These are phyloP conservation scores for Gymnarchus niloticus DNA, from an alignment of 2,113 vertebrate genomes.

Conservation along the genomic window DNA sequence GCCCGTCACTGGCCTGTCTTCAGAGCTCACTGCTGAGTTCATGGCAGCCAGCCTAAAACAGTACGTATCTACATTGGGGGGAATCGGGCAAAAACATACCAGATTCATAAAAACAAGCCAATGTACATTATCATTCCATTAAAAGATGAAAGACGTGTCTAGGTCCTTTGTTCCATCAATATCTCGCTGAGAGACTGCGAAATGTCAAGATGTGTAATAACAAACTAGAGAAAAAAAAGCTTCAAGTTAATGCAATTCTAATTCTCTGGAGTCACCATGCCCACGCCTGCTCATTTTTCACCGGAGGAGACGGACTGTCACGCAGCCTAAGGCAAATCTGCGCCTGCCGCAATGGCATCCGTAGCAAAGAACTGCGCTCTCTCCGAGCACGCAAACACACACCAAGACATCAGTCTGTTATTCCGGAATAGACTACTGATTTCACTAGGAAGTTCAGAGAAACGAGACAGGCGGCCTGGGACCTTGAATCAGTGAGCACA, in stretches of 20 bases:
- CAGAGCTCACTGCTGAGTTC: not conserved
- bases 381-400: not conserved
- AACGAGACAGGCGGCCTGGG: not conserved
- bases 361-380: not conserved
- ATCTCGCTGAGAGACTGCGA: not conserved
- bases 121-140: slow-evolving; percentile 1
- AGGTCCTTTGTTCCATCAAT: slow-evolving; percentile 8
- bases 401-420: not conserved
- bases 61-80: not conserved
- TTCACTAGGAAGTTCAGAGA: not conserved
- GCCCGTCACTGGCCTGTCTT: not conserved
- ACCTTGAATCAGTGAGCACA: not conserved
- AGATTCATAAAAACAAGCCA: not conserved
- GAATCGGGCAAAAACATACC: not conserved
- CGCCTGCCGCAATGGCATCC: not conserved
- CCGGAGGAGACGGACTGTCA: not conserved
- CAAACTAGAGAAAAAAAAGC: not conserved
- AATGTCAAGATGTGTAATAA: not conserved
- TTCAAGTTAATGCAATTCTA: not conserved
- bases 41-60: not conserved
- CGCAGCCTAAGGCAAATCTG: not conserved
- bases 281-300: slow-evolving; percentile 1
- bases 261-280: not conserved
- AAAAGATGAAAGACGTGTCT: not conserved
- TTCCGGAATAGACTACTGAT: not conserved